A percentile compares a stretch with the other conserved stretches of the same genome.
phyloP scores from a whole-genome alignment of 2,113 vertebrate genomes.

The Oreochromis tanganicae region DNA sequence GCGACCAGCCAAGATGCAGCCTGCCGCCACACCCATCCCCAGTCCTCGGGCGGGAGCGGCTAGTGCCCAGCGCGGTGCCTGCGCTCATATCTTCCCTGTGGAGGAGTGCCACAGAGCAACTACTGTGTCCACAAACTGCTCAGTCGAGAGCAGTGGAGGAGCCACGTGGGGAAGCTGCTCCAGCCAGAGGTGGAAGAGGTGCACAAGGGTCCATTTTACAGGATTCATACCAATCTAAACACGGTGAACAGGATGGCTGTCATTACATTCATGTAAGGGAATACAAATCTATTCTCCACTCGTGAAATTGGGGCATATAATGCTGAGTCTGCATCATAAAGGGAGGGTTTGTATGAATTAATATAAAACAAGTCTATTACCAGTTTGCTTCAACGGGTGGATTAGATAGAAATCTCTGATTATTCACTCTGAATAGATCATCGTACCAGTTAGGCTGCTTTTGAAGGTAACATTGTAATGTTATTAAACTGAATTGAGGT shows the following conservation, averaged over 20 bases:
- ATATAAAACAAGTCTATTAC: background rate
- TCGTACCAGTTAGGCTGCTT: background rate
- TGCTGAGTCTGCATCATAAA: background rate
- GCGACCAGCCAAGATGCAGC: background rate
- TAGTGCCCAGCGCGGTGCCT: background rate
- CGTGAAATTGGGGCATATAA: background rate
- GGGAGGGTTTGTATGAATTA: background rate
- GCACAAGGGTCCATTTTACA: background rate
- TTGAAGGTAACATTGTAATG: background rate
- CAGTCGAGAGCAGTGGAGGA: background rate
- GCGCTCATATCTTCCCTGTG: background rate
- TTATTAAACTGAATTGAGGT: no score
- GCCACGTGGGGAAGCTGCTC: background rate
- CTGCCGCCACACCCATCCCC: background rate
- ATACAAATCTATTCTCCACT: background rate
- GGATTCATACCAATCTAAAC: background rate
- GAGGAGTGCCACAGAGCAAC: background rate
- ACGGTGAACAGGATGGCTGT: background rate
- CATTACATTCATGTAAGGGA: background rate
- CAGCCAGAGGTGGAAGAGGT: background rate
- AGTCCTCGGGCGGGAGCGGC: background rate
- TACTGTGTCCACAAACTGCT: background rate
- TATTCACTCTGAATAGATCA: background rate
- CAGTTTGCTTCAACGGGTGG: background rate
- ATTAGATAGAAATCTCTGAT: background rate